phyloP scores from a whole-genome alignment of 1,140 invertebrate species.

The Hypothenemus hampei region DNA sequence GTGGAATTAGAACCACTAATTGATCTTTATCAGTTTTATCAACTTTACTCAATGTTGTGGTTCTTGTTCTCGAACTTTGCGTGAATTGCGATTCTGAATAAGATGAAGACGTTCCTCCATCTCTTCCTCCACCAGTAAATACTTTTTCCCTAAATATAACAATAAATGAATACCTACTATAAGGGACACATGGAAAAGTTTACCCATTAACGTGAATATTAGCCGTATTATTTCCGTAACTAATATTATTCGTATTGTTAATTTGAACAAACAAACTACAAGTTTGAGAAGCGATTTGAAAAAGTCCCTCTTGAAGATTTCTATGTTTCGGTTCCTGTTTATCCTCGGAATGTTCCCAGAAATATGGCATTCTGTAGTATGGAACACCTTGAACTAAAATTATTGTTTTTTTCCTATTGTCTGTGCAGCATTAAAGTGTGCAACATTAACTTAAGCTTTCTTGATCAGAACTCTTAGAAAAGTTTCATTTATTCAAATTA shows the following conservation, averaged over 20 bases:
- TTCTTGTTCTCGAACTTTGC: conserved; percentile 5
- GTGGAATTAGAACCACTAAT: conserved; percentile 40
- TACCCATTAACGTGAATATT: conserved; percentile 54
- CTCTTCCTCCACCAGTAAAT: no score
- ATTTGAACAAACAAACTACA: conserved; percentile 67
- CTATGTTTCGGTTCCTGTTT: conserved; percentile 45
- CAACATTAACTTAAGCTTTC: neutral
- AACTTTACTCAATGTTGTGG: neutral
- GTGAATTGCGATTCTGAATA: neutral
- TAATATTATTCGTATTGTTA: conserved; percentile 68
- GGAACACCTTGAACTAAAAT: neutral
- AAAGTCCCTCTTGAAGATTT: conserved; percentile 63
- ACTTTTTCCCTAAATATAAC: no score
- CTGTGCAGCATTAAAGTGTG: neutral
- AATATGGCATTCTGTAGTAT: conserved; percentile 16
- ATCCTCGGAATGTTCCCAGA: conserved; percentile 56
- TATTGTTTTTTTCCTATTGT: neutral
- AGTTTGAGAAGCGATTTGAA: conserved; percentile 67
- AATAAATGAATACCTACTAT: no score
- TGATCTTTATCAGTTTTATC: conserved; percentile 38
- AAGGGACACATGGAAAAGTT: no score
- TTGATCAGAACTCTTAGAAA: neutral
- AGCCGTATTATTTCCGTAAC: conserved; percentile 57
- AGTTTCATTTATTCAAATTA: neutral
- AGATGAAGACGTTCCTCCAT: no score